Base-by-base conservation (phyloP, 2,888 invertebrate species). In the Spialia ferax region DNA sequence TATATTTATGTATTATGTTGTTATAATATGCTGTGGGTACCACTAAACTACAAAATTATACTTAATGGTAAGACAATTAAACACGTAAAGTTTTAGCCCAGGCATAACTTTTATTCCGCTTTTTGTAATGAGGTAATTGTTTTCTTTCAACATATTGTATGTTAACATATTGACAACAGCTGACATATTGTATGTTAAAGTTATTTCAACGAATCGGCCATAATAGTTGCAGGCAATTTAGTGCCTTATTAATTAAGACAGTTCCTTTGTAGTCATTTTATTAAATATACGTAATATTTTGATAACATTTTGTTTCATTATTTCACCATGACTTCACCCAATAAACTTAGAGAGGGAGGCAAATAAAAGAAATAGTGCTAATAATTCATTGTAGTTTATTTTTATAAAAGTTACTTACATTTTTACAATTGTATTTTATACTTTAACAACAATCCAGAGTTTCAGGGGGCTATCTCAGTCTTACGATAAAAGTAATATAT, bases 361-460 rank as follows among this genome's bases (percentile, higher is more conserved):
- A 18, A 70, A 72, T 55, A 79, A 78, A 75, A 38, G 77, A 32
- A 67, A 48, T 63, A 71, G n/a, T 29, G 69, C 63, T 70, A 75
- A 77, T 82, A 87, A 81, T 87, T 87, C 85, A 88, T 87, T 80
- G 83, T 80, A 82, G 79, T 88, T 86, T 88, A 88, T 86, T 85
- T 85, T 85, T 85, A 70, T 84, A 85, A 86, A 86, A 87, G 81
- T 86, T 87, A 87, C 86, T 83, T 89, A 89, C 87, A 88, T 88
- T 88, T 90, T 83, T 90, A 89, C 89, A 89, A 80, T 84, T 79
- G 81, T 77, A 78, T 78, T 82, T 81, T 76, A 80, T 80, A 80
- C 62, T 82, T 79, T 38, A 35, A 83, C 80, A 84, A 86, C 87
- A 90, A 88, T 90, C 89, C 89, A 87, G 86, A 89, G 89, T 89